These are phyloP conservation scores for Peromyscus aztecus DNA, from an alignment of 2,797 vertebrate species.

Conservation along the genomic window DNA sequence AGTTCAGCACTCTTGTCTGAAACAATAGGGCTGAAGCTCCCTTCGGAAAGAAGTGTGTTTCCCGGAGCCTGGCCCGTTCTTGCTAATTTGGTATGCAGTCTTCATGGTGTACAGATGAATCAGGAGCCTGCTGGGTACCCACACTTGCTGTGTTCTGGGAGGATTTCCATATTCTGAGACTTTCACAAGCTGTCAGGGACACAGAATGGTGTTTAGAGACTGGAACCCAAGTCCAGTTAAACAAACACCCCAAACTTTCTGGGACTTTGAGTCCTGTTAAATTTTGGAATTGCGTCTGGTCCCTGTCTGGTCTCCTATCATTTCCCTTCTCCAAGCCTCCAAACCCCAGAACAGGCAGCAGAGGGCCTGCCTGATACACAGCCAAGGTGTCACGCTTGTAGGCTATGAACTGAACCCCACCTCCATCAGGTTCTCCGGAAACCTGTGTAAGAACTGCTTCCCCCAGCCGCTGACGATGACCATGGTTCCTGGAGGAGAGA, in stretches of 20 bases:
- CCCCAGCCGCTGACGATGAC: conserved; percentile 88
- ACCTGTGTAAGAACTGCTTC: conserved; percentile 84
- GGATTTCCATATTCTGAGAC: background rate
- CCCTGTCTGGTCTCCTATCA: background rate
- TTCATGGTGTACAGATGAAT: background rate
- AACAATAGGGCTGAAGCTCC: background rate
- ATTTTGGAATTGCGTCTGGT: background rate
- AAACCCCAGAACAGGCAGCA: background rate
- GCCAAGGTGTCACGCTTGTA: background rate
- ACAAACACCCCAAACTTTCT: conserved; percentile 1
- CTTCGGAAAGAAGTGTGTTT: background rate
- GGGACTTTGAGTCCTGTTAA: background rate
- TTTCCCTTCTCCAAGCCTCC: background rate
- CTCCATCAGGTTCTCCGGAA: conserved; percentile 87
- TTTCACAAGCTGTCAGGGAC: background rate
- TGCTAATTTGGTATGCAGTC: background rate
- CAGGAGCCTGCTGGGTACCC: background rate
- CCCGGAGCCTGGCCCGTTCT: background rate
- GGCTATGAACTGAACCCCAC: conserved; percentile 71
- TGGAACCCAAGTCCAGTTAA: background rate
- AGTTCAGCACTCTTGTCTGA: background rate
- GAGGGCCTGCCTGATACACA: background rate
- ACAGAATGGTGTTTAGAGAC: background rate
- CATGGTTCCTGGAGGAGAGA: conserved; percentile 78
- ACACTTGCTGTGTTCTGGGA: conserved; percentile 1